Evolutionary conservation across 2,797 vertebrate species (phyloP).

Genomic region (Poecilia velifera): DNA sequence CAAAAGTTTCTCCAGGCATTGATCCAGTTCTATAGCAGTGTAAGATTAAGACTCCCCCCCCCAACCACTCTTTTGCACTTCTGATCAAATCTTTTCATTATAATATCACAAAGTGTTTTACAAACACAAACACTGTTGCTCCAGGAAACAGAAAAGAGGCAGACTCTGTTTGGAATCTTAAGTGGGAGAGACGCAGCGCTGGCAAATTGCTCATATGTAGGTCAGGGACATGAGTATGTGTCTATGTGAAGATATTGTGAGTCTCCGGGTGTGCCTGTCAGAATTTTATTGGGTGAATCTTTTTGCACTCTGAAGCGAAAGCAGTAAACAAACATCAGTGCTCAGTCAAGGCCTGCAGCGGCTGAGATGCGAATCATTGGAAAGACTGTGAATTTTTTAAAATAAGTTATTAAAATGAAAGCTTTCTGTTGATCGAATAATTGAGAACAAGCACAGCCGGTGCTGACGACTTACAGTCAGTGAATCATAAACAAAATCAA

Average conservation of each 20-base stretch:
- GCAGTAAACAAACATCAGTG: constrained; percentile 67
- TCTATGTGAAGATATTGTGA: constrained; percentile 33
- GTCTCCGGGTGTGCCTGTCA: constrained; percentile 25
- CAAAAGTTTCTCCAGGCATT: neutral
- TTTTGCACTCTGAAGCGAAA: constrained; percentile 38
- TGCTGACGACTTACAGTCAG: constrained; percentile 20
- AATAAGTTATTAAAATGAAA: constrained; percentile 52
- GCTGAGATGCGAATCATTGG: constrained; percentile 26
- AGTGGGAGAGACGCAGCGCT: constrained; percentile 43
- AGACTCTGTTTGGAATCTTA: constrained; percentile 42
- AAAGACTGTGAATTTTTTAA: constrained; percentile 45
- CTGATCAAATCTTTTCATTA: constrained; percentile 25
- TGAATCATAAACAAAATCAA: constrained; percentile 22
- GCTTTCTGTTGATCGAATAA: constrained; percentile 52
- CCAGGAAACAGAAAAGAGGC: constrained; percentile 28
- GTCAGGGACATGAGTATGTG: constrained; percentile 55
- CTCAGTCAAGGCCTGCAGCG: constrained; percentile 33
- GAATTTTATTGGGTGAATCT: constrained; percentile 46
- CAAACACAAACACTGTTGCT: constrained; percentile 28
- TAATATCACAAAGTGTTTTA: constrained; percentile 25
- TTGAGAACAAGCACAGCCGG: constrained; percentile 30
- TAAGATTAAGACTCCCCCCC: constrained; percentile 3
- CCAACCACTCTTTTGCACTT: constrained; percentile 2
- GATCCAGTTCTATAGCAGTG: neutral
- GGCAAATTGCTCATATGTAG: constrained; percentile 58